Percentiles rank a stretch among this genome's conserved stretches.
phyloP scores from a whole-genome alignment of 2,888 invertebrate species.

The Amphiduros pacificus region DNA sequence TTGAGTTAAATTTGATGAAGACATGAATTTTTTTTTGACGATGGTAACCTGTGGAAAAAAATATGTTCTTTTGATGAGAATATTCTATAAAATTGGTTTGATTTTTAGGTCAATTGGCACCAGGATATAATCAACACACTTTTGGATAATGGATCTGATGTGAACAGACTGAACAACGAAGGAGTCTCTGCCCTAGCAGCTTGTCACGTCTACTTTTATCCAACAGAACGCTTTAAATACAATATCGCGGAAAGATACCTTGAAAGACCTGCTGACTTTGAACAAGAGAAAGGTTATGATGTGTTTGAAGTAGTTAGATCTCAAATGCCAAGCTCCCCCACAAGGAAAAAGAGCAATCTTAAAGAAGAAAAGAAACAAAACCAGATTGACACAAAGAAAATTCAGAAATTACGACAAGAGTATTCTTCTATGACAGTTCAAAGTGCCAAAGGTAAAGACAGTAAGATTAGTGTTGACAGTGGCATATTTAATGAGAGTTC shows the following conservation, averaged over 20 bases:
- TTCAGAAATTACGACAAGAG: constrained; percentile 14
- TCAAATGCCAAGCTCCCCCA: constrained; percentile 3
- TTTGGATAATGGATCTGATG: constrained; percentile 57
- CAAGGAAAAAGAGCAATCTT: constrained; percentile 10
- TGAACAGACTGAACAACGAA: constrained; percentile 53
- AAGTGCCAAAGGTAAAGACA: not conserved
- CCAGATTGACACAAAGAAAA: constrained; percentile 10
- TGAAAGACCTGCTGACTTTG: constrained; percentile 21
- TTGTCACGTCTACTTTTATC: constrained; percentile 54
- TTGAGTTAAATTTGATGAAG: not conserved
- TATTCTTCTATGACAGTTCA: constrained; percentile 3
- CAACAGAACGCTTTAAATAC: constrained; percentile 46
- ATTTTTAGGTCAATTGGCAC: constrained; percentile 56
- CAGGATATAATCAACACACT: constrained; percentile 52
- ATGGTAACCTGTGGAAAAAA: not conserved
- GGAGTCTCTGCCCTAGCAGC: constrained; percentile 56
- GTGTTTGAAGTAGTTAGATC: constrained; percentile 27
- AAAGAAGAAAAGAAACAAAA: constrained; percentile 16
- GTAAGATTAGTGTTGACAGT: no score
- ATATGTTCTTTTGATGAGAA: not conserved
- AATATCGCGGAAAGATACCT: constrained; percentile 48
- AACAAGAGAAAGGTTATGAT: constrained; percentile 24
- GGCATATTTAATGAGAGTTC: no score
- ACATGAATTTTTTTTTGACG: not conserved
- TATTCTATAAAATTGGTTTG: no score